These are phyloP conservation scores for Galbula dea DNA, from an alignment of 2,113 vertebrate genomes.

Conservation along the genomic window DNA sequence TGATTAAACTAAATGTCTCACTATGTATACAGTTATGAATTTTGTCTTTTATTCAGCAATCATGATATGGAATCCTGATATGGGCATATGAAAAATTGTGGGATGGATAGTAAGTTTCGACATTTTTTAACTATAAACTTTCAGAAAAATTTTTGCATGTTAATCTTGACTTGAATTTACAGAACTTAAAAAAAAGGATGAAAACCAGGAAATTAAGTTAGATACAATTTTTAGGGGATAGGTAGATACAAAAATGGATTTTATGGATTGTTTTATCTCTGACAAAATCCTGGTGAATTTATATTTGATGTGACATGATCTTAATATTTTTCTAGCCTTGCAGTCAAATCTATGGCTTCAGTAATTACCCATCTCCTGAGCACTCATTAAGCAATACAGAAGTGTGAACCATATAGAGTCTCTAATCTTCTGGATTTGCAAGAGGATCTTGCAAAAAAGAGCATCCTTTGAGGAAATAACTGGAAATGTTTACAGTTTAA, in stretches of 20 bases:
- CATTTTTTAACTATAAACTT: not conserved
- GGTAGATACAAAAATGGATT: not conserved
- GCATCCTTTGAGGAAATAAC: not conserved
- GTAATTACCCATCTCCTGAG: not conserved
- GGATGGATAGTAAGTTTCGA: not conserved
- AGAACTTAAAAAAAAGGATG: not conserved
- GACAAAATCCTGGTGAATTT: not conserved
- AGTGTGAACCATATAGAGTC: not conserved
- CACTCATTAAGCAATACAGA: not conserved
- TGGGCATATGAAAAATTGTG: not conserved
- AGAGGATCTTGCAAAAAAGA: not conserved
- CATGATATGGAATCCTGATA: not conserved
- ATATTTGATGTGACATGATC: not conserved
- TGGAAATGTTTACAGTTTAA: not conserved
- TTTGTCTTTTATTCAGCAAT: not conserved
- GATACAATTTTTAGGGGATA: not conserved
- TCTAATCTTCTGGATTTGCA: not conserved
- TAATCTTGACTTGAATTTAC: not conserved
- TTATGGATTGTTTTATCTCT: not conserved
- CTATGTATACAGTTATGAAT: not conserved
- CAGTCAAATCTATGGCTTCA: not conserved
- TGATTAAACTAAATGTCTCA: not conserved
- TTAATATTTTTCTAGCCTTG: not conserved
- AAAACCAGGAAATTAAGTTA: not conserved
- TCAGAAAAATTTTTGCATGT: not conserved